Evolutionary conservation across 2,797 vertebrate species (phyloP), one percentile per base, ranked within the genome.

Genomic region (Crocodylus rhombifer): DNA sequence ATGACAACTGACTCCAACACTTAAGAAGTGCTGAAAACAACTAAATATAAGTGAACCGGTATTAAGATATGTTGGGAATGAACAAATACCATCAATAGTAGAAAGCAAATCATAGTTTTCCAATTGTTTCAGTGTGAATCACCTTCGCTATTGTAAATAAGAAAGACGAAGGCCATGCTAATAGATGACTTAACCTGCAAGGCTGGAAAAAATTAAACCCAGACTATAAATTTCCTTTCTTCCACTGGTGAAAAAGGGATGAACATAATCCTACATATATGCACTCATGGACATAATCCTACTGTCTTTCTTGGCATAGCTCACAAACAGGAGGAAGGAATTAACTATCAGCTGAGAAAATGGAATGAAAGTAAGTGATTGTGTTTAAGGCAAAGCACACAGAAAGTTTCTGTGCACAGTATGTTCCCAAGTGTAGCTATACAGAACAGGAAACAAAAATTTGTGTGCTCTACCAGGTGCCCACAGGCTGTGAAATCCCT

Each of bases 81-180:
- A 55, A 94, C 26, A 88, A 91, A 89, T 87, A 6, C 77, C 56
- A 84, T 36, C 18, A 71, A 74, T 4, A 80, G 2, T 56, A 62
- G 92, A 85, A 4, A 11, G 79, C 82, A 95, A 88, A 82, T 58
- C 61, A 82, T 20, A 85, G 57, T 21, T 77, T 73, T 14, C n/a
- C 63, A 56, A 89, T 84, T 91, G 78, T 80, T 94, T 90, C 92
- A 93, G 42, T 51, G 3, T 42, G 67, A 42, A 78, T 69, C 25
- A 10, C 84, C 21, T 89, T 89, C 71, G 84, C 26, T 79, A 79
- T 61, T 86, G 57, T 13, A 91, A 87, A 90, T 85, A 7, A 86
- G 33, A 88, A 82, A 90, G 87, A 15, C 3, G 77, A 88, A 67
- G 23, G n/a, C 86, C 58, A 30, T 58, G 33, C 30, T 36, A 71